Evolutionary conservation across 1,140 invertebrate genomes (phyloP).

Genomic region (Megalopta genalis): DNA sequence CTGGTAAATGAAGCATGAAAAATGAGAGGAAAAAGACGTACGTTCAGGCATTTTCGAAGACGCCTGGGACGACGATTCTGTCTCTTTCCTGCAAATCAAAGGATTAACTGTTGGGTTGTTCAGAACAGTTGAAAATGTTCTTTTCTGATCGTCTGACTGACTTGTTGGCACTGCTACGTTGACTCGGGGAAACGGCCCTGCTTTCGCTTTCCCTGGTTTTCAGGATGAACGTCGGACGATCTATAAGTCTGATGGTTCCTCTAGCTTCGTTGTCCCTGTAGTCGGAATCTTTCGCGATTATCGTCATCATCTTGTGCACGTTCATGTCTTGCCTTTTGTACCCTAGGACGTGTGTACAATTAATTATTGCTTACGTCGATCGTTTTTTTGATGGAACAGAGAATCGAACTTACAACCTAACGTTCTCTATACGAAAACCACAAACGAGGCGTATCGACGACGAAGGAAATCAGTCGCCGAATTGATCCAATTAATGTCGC

Average conservation of each 20-base stretch:
- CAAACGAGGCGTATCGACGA: no score
- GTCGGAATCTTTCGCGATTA: conserved; percentile 69
- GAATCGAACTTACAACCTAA: no score
- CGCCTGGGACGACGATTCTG: conserved; percentile 25
- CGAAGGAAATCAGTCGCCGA: no score
- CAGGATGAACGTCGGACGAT: conserved; percentile 80
- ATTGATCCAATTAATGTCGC: no score
- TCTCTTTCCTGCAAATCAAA: conserved; percentile 46
- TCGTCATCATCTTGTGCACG: conserved; percentile 62
- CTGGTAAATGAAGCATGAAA: no score
- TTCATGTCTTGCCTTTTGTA: conserved; percentile 38
- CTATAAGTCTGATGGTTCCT: conserved; percentile 70
- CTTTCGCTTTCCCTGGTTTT: conserved; percentile 80
- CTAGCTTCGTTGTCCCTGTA: conserved; percentile 70
- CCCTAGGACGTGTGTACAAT: neutral
- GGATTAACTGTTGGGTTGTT: neutral
- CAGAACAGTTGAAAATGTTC: neutral
- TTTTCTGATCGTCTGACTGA: conserved; percentile 63
- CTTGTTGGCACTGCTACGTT: conserved; percentile 74
- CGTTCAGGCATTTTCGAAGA: conserved; percentile 43
- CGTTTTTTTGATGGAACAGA: no score
- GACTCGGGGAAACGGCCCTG: conserved; percentile 79
- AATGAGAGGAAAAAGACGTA: conserved; percentile 22
- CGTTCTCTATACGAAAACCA: no score
- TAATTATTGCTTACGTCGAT: neutral